A percentile compares a stretch with the other conserved stretches of the same genome.
These are phyloP conservation scores for Bombus difficillimus DNA, from an alignment of 1,140 invertebrate genomes.

Conservation along the genomic window DNA sequence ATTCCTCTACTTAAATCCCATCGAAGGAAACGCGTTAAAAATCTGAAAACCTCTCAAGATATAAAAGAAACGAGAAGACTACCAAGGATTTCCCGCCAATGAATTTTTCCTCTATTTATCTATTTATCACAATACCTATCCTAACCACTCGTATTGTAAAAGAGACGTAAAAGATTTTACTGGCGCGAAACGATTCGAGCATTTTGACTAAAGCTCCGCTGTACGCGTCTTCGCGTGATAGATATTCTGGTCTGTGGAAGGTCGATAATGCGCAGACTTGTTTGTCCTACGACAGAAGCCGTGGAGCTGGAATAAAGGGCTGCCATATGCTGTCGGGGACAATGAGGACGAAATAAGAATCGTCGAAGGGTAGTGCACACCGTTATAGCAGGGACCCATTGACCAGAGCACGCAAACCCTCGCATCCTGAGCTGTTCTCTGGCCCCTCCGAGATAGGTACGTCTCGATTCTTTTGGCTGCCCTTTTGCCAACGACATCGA, in stretches of 20 bases:
- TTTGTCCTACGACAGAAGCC: conserved; percentile 7
- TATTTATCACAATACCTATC: neutral
- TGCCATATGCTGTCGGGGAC: conserved; percentile 66
- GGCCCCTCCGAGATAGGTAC: conserved; percentile 50
- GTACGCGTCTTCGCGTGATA: neutral
- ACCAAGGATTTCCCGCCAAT: too few relatives aligned
- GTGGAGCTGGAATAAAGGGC: conserved; percentile 50
- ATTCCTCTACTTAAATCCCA: too few relatives aligned
- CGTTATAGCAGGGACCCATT: conserved; percentile 36
- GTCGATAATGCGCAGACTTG: conserved; percentile 33
- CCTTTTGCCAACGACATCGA: conserved; percentile 37
- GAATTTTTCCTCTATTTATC: too few relatives aligned
- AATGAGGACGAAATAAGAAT: conserved; percentile 67
- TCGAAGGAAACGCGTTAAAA: too few relatives aligned
- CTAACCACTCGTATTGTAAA: neutral
- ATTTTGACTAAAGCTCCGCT: neutral
- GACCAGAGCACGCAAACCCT: conserved; percentile 34
- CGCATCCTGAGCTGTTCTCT: neutral
- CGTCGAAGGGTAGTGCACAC: conserved; percentile 44
- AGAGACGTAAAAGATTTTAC: neutral
- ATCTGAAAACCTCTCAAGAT: too few relatives aligned
- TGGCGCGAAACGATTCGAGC: neutral
- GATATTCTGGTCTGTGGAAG: neutral
- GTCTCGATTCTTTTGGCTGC: conserved; percentile 61
- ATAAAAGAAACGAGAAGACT: too few relatives aligned